A percentile compares a stretch with the other conserved stretches of the same genome.
These are phyloP conservation scores for Zaprionus inermis DNA, from an alignment of 1,140 invertebrate genomes.

Conservation along the genomic window DNA sequence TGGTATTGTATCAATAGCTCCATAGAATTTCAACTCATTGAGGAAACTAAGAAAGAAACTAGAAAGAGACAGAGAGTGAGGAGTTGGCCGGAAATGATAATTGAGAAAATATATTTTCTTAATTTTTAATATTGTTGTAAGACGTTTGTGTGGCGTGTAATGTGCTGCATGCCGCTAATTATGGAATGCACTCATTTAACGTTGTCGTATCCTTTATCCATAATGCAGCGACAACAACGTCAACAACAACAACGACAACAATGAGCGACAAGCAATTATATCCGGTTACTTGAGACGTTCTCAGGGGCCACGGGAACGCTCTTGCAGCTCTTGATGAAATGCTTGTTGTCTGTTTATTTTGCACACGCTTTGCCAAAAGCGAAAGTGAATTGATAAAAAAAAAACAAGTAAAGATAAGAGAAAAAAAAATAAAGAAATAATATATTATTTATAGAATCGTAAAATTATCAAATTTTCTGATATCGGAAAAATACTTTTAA, in stretches of 20 bases:
- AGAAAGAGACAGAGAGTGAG: background rate
- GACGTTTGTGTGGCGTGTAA: slow-evolving; percentile 8
- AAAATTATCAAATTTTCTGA: too few relatives aligned
- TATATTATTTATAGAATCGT: too few relatives aligned
- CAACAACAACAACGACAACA: slow-evolving; percentile 31
- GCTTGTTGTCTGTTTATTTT: slow-evolving; percentile 21
- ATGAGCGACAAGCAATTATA: slow-evolving; percentile 63
- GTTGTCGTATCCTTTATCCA: slow-evolving; percentile 61
- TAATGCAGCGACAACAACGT: slow-evolving; percentile 35
- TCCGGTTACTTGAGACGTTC: slow-evolving; percentile 76
- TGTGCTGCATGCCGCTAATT: slow-evolving; percentile 64
- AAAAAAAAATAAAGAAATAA: background rate
- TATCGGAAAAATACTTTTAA: too few relatives aligned
- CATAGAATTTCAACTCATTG: slow-evolving; percentile 26
- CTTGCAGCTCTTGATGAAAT: background rate
- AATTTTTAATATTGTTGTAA: slow-evolving; percentile 52
- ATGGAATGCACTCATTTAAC: slow-evolving; percentile 78
- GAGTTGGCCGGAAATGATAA: slow-evolving; percentile 77
- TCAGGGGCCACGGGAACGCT: slow-evolving; percentile 2
- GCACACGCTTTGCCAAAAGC: background rate
- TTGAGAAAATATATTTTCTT: slow-evolving; percentile 73
- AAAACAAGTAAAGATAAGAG: background rate
- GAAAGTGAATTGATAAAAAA: background rate
- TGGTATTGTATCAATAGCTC: slow-evolving; percentile 32
- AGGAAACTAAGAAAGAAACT: background rate